Evolutionary conservation across 2,888 invertebrate species (phyloP).

Genomic region (Zonitis immaculata): DNA sequence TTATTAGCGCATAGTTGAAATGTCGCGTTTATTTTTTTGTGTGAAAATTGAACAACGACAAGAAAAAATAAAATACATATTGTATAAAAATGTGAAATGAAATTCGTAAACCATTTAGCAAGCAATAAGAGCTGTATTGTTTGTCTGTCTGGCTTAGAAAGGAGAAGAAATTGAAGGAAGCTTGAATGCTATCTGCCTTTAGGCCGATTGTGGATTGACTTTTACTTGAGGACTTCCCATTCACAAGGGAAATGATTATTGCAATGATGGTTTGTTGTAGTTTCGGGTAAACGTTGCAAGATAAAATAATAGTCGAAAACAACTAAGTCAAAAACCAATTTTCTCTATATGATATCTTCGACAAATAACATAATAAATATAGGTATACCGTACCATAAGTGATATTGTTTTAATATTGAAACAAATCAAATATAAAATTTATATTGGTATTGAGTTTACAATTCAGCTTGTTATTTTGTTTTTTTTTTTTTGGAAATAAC

Average conservation of each 20-base stretch:
- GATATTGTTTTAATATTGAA: no score
- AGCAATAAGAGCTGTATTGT: constrained; percentile 19
- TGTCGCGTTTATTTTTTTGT: not conserved
- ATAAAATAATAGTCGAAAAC: constrained; percentile 21
- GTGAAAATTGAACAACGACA: not conserved
- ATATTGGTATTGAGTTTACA: no score
- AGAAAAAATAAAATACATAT: not conserved
- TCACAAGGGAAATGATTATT: constrained; percentile 23
- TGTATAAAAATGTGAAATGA: constrained; percentile 7
- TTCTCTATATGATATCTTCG: not conserved
- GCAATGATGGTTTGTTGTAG: constrained; percentile 7
- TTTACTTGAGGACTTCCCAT: constrained; percentile 21
- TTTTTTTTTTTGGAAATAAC: no score
- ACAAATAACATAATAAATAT: not conserved
- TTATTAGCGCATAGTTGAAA: not conserved
- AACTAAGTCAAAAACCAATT: constrained; percentile 18
- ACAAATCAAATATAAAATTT: no score
- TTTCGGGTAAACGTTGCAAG: constrained; percentile 17
- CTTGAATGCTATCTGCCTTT: constrained; percentile 18
- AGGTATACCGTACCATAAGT: no score
- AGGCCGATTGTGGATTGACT: constrained; percentile 23
- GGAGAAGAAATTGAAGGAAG: constrained; percentile 9
- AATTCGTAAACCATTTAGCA: constrained; percentile 15
- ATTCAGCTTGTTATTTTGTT: no score
- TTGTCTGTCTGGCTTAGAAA: constrained; percentile 11